phyloP scores from a whole-genome alignment of 2,888 invertebrate genomes.

The Perithous albicinctus region DNA sequence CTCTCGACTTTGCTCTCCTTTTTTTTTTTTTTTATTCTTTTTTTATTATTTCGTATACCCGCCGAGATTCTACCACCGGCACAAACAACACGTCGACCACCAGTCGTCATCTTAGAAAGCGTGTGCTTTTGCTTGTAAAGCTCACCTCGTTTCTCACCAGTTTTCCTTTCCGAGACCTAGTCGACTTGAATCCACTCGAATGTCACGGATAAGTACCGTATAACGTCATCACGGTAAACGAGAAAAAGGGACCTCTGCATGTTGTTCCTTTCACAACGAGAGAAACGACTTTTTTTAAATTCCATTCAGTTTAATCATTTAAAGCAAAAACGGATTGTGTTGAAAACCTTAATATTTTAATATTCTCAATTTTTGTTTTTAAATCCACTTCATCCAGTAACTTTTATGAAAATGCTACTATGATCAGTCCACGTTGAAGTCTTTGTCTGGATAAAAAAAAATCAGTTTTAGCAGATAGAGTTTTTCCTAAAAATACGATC shows the following conservation, averaged over 20 bases:
- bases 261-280: not conserved
- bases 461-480: too few species aligned
- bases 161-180: conserved; percentile 19
- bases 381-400: not conserved
- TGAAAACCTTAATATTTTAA: not conserved
- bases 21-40: conserved; percentile 13
- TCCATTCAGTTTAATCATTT: not conserved
- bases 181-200: conserved; percentile 2
- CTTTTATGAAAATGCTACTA: not conserved
- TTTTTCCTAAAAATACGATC: too few species aligned
- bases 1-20: conserved; percentile 9
- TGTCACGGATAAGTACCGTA: conserved; percentile 9
- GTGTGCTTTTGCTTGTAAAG: conserved; percentile 40
- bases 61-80: conserved; percentile 42
- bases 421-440: too few species aligned
- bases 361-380: not conserved
- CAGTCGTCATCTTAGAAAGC: conserved; percentile 42
- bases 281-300: not conserved
- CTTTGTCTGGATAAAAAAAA: too few species aligned
- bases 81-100: conserved; percentile 43
- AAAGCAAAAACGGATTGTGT: not conserved
- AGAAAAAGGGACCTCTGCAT: conserved; percentile 1
- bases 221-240: conserved; percentile 7
- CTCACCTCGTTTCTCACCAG: conserved; percentile 6
- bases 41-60: conserved; percentile 20